These are phyloP conservation scores for Geopemphigus sp. DNA, from an alignment of 1,140 invertebrate genomes.

Conservation along the genomic window DNA sequence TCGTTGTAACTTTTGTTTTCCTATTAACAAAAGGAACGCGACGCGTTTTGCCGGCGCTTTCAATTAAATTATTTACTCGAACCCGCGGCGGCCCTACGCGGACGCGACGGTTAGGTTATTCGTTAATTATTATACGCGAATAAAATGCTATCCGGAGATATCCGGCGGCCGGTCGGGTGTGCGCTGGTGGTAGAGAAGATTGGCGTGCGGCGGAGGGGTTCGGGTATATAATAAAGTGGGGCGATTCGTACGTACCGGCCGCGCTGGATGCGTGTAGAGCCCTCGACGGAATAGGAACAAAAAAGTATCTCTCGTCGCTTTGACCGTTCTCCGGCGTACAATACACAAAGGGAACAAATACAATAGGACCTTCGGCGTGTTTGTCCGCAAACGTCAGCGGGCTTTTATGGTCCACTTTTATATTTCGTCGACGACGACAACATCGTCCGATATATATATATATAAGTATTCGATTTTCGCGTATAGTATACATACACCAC, in stretches of 20 bases:
- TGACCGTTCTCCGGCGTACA: conserved; percentile 16
- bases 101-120: no score
- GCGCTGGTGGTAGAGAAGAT: no score
- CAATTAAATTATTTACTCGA: no score
- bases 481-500: not conserved
- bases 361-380: conserved; percentile 32
- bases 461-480: not conserved
- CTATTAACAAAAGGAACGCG: no score
- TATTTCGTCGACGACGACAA: not conserved
- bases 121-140: conserved; percentile 21
- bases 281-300: not conserved
- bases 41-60: no score
- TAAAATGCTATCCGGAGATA: conserved; percentile 3
- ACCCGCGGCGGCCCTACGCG: no score
- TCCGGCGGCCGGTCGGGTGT: no score
- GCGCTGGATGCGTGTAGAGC: no score
- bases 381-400: conserved; percentile 43
- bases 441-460: not conserved
- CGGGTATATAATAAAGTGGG: conserved; percentile 27
- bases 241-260: no score
- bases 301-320: conserved; percentile 34
- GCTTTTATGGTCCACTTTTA: conserved; percentile 47
- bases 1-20: no score
- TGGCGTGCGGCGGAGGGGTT: no score
- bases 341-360: conserved; percentile 9